phyloP scores from a whole-genome alignment of 53 echinoderm and acorn worm genomes.

The Temnopleurus reevesii region DNA sequence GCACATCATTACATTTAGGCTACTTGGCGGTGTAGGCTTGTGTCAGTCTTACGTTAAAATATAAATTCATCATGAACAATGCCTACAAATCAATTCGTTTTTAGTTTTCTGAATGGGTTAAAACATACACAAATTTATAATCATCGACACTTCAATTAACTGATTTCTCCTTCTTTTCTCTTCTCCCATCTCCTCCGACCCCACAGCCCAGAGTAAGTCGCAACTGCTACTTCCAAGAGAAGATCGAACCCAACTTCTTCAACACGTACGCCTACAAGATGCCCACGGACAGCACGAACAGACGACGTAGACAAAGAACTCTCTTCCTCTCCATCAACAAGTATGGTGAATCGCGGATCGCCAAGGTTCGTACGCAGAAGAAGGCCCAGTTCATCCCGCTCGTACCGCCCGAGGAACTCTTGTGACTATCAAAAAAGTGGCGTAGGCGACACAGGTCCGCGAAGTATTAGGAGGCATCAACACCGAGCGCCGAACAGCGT shows the following conservation, averaged over 20 bases:
- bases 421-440: slow-evolving; percentile 60
- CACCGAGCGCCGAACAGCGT: no score
- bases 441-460: slow-evolving; percentile 48
- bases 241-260: slow-evolving; percentile 45
- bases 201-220: slow-evolving; percentile 5
- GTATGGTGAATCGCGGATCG: slow-evolving; percentile 27
- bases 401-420: slow-evolving; percentile 23
- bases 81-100: no score
- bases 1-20: no score
- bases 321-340: slow-evolving; percentile 52
- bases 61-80: no score
- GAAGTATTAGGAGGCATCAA: not conserved
- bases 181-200: not conserved
- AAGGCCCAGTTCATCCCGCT: slow-evolving; percentile 49
- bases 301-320: not conserved
- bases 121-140: not conserved
- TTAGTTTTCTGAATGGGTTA: no score
- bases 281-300: not conserved
- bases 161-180: not conserved
- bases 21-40: no score
- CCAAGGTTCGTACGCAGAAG: slow-evolving; percentile 45
- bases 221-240: slow-evolving; percentile 49
- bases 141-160: not conserved
- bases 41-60: no score
- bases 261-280: slow-evolving; percentile 50